These are phyloP conservation scores for Drosophila ironensis DNA, from an alignment of 1,140 invertebrate species.

Conservation along the genomic window DNA sequence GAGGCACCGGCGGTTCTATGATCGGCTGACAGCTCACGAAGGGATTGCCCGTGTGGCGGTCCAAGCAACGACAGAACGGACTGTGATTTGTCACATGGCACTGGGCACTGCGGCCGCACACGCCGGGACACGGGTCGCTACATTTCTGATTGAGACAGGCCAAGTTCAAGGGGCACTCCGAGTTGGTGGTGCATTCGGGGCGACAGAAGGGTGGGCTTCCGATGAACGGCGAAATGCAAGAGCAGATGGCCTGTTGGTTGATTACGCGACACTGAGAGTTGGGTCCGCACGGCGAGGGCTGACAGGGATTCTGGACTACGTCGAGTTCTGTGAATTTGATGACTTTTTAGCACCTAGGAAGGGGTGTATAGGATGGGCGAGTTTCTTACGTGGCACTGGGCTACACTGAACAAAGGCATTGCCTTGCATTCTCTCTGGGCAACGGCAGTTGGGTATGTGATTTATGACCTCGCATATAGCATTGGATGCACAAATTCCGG, in stretches of 20 bases:
- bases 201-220: slow-evolving; percentile 90
- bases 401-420: slow-evolving; percentile 88
- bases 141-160: slow-evolving; percentile 88
- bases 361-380: slow-evolving; percentile 46
- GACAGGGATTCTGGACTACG: slow-evolving; percentile 83
- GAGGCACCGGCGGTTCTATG: slow-evolving; percentile 84
- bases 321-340: slow-evolving; percentile 66
- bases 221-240: slow-evolving; percentile 87
- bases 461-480: slow-evolving; percentile 91
- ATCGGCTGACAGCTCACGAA: slow-evolving; percentile 84
- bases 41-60: slow-evolving; percentile 86
- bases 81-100: slow-evolving; percentile 86
- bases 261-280: slow-evolving; percentile 88
- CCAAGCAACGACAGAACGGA: slow-evolving; percentile 85
- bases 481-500: slow-evolving; percentile 88
- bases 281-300: slow-evolving; percentile 86
- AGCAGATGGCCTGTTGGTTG: slow-evolving; percentile 86
- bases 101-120: slow-evolving; percentile 84
- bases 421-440: slow-evolving; percentile 86
- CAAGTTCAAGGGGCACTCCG: slow-evolving; percentile 87
- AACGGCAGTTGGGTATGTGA: slow-evolving; percentile 89
- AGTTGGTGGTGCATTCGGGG: slow-evolving; percentile 86
- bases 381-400: slow-evolving; percentile 86
- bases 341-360: slow-evolving; percentile 49
- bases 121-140: slow-evolving; percentile 88